A percentile compares a stretch with the other conserved stretches of the same genome.
phyloP scores from a whole-genome alignment of 1,140 invertebrate genomes.

The Musca vetustissima region DNA sequence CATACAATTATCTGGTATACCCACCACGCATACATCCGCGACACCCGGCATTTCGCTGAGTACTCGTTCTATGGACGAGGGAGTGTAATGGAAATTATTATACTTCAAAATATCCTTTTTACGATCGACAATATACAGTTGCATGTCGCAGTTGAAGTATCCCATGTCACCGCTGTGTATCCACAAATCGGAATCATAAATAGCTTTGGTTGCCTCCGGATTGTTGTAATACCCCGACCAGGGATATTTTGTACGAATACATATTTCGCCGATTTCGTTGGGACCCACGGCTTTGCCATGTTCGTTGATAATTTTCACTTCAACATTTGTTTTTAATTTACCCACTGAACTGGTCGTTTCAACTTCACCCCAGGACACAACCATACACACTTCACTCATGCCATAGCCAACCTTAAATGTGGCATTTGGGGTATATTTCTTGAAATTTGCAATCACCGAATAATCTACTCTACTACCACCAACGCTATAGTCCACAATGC shows the following conservation, averaged over 20 bases:
- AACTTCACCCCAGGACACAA: too few relatives aligned
- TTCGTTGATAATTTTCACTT: slow-evolving; percentile 43
- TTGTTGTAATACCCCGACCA: slow-evolving; percentile 43
- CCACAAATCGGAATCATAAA: slow-evolving; percentile 59
- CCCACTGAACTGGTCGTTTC: slow-evolving; percentile 7
- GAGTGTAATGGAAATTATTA: slow-evolving; percentile 42
- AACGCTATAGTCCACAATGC: background rate
- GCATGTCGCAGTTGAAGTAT: slow-evolving; percentile 59
- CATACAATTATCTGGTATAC: slow-evolving; percentile 31
- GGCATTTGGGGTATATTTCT: background rate
- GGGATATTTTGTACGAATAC: background rate
- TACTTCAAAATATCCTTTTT: slow-evolving; percentile 64
- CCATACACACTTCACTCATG: background rate
- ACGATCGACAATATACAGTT: slow-evolving; percentile 61
- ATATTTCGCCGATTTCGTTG: slow-evolving; percentile 30
- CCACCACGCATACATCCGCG: slow-evolving; percentile 40
- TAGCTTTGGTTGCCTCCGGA: slow-evolving; percentile 11
- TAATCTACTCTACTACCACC: background rate
- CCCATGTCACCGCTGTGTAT: slow-evolving; percentile 68
- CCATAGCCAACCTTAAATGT: background rate
- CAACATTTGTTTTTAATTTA: background rate
- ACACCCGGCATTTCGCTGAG: slow-evolving; percentile 37
- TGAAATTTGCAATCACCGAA: background rate
- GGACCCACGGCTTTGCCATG: slow-evolving; percentile 24
- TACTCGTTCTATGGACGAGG: slow-evolving; percentile 40